Evolutionary conservation across 2,888 invertebrate genomes (phyloP), one percentile per base, ranked within the genome.

Genomic region (Nysson spinosus): DNA sequence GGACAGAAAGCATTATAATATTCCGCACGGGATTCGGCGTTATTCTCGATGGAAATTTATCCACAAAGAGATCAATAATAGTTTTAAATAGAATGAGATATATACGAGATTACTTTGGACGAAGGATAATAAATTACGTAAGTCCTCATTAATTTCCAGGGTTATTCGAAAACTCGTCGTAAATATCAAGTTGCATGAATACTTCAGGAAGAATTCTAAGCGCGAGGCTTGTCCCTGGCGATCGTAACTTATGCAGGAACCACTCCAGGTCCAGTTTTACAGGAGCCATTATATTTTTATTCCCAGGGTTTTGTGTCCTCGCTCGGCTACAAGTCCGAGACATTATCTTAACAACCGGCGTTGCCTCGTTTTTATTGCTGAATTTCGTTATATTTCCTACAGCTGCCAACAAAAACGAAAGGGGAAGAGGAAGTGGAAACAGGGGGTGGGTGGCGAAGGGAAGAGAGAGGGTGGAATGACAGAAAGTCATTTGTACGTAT

Each of bases 231-330:
- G 57, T 16, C 50, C 44, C 46, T 1, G 9, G 28, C 42, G 57
- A 50, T 58, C 32, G 43, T 43, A 46, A 73, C 12, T 72, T 58
- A 65, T 39, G 65, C 55, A 44, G 11, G 34, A 42, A 32, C 26
- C 14, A 6, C 11, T 20, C 35, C 24, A 14, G 22, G 46, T 62
- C 24, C 62, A 52, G 49, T 72, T 72, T 57, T 56, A 46, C 54
- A 50, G 19, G 39, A 51, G 55, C 39, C 58, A 39, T 72, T 69
- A 72, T 60, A 69, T 65, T 72, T 73, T 72, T 65, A 72, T 65
- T 62, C 44, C 16, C 40, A 9, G 28, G 28, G 35, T 44, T 62
- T 37, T 28, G 19, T 52, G 22, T 16, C 51, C 39, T 32, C 32
- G 40, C 9, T 9, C 26, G 16, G 26, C 11, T 14, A 28, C 34